Conservation (phyloP, 2,113 vertebrate genomes). For the Siniperca chuatsi region DNA sequence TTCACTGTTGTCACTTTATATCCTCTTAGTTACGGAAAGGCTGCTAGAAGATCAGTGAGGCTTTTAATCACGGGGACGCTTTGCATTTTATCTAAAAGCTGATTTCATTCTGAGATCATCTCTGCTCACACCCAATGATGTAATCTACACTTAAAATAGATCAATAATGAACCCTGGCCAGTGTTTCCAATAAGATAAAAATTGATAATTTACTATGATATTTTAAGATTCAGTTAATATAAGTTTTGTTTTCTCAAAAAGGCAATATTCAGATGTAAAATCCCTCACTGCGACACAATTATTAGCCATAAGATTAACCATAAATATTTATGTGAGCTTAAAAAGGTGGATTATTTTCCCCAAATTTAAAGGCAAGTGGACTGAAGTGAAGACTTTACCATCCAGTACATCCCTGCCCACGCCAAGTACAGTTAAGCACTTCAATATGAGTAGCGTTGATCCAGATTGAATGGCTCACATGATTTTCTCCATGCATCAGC, state of each 20-base stretch:
- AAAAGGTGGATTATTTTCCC: conserved; percentile 43
- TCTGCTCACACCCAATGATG: conserved; percentile 57
- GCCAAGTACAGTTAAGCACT: conserved; percentile 67
- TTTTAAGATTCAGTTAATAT: background rate
- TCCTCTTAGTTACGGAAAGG: conserved; percentile 27
- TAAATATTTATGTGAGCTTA: conserved; percentile 45
- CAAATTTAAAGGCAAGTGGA: conserved; percentile 40
- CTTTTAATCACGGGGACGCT: conserved; percentile 19
- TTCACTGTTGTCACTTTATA: conserved; percentile 51
- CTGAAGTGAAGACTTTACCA: conserved; percentile 9
- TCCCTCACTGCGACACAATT: background rate
- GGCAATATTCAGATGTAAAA: background rate
- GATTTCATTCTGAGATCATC: conserved; percentile 58
- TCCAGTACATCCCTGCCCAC: conserved; percentile 22
- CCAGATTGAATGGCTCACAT: conserved; percentile 71
- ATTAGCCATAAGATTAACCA: conserved; percentile 2
- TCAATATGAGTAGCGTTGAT: conserved; percentile 60
- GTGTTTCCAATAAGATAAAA: conserved; percentile 16
- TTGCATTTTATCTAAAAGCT: conserved; percentile 47
- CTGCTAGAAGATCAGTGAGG: conserved; percentile 7
- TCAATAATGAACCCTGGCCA: conserved; percentile 25
- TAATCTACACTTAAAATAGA: conserved; percentile 48
- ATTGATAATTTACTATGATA: background rate
- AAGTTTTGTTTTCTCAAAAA: conserved; percentile 3
- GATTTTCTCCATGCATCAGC: conserved; percentile 72